A percentile compares a stretch with the other conserved stretches of the same genome.
These are phyloP conservation scores for Bombus sibiricus DNA, from an alignment of 1,140 invertebrate species.

Conservation along the genomic window DNA sequence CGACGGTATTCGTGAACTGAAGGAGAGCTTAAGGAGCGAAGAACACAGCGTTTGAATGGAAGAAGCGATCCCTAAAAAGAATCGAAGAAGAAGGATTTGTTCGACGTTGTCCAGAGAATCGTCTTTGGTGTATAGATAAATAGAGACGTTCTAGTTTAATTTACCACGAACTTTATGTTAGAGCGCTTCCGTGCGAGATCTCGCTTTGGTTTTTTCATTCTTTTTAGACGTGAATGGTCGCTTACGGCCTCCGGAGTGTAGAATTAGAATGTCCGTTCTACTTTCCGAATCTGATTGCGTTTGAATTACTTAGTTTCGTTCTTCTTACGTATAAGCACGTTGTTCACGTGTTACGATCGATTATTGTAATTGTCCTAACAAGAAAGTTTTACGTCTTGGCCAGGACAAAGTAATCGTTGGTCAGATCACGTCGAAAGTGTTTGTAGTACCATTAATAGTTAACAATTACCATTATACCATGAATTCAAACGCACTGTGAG, in stretches of 20 bases:
- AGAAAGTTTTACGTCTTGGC: not conserved
- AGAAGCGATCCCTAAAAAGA: not conserved
- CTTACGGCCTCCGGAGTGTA: not conserved
- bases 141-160: constrained; percentile 14
- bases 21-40: not conserved
- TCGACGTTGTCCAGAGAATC: constrained; percentile 6
- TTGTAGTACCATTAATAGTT: not conserved
- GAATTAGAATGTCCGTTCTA: not conserved
- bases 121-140: constrained; percentile 4
- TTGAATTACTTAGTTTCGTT: not conserved
- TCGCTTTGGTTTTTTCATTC: constrained; percentile 12
- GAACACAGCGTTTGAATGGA: not conserved
- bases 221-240: constrained; percentile 1
- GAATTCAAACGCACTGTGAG: not conserved
- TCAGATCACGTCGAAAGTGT: not conserved
- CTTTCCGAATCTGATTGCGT: not conserved
- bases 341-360: too few relatives aligned
- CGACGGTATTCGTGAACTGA: constrained; percentile 18
- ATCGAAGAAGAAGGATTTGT: not conserved
- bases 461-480: not conserved
- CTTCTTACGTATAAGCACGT: not conserved
- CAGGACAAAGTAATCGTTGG: too few relatives aligned
- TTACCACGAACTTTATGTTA: not conserved
- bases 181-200: constrained; percentile 27
- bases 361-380: not conserved